Evolutionary conservation across 2,113 vertebrate species (phyloP).

Genomic region (Genyomyrus donnyi): DNA sequence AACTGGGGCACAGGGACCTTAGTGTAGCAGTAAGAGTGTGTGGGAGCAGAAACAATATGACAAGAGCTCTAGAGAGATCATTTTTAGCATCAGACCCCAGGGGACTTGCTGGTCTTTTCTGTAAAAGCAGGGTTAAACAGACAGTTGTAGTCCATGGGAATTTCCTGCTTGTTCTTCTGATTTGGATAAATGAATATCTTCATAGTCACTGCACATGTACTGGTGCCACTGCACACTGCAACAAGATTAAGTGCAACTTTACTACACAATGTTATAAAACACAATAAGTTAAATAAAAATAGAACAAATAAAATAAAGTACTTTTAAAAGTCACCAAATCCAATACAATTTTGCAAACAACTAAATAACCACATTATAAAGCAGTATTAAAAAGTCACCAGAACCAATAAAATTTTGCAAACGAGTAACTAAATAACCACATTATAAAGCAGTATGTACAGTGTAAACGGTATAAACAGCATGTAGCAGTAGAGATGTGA

Average conservation of each 20-base stretch:
- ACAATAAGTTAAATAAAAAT: not conserved
- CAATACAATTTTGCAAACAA: no score
- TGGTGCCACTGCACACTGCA: not conserved
- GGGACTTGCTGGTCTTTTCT: not conserved
- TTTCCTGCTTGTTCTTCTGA: not conserved
- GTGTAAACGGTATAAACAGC: not conserved
- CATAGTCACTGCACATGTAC: not conserved
- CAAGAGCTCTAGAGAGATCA: not conserved
- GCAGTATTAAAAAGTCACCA: not conserved
- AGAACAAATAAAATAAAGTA: not conserved
- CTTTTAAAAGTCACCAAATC: not conserved
- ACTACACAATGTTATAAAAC: not conserved
- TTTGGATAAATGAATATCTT: not conserved
- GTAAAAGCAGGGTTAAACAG: not conserved
- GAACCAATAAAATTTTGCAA: no score
- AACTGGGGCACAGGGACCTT: not conserved
- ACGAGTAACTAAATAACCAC: no score
- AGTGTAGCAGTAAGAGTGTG: not conserved
- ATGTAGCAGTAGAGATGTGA: not conserved
- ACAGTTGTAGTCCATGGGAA: not conserved
- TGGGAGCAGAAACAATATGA: not conserved
- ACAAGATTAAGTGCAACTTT: not conserved
- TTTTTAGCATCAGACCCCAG: not conserved
- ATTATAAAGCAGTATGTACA: not conserved
- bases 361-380: not conserved